A percentile compares a stretch with the other conserved stretches of the same genome.
Evolutionary conservation across 2,797 vertebrate species (phyloP).

Genomic region (Ptychadena robeensis): DNA sequence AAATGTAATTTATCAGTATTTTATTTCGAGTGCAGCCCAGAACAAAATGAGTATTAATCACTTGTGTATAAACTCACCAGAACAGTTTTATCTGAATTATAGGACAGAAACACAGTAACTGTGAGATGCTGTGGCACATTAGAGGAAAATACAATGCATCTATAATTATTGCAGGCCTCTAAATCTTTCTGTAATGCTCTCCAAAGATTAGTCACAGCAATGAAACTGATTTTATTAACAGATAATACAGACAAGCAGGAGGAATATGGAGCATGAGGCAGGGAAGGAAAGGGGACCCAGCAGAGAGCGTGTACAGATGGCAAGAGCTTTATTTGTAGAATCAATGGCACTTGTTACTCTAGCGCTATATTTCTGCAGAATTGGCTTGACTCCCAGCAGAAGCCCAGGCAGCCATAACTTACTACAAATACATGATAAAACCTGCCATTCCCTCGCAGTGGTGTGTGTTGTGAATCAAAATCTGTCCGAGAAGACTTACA

Average conservation of each 20-base stretch:
- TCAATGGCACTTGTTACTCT: conserved; percentile 52
- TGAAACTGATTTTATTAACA: conserved; percentile 49
- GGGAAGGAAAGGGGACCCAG: conserved; percentile 7
- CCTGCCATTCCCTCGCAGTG: background rate
- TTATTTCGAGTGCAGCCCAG: background rate
- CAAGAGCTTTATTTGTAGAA: conserved; percentile 50
- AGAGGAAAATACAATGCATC: conserved; percentile 31
- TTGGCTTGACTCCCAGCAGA: conserved; percentile 52
- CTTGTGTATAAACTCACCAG: conserved; percentile 14
- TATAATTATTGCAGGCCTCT: conserved; percentile 33
- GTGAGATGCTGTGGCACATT: conserved; percentile 9
- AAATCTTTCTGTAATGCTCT: conserved; percentile 45
- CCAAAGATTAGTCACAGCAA: conserved; percentile 43
- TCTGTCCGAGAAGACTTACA: conserved; percentile 17
- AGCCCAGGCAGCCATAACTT: conserved; percentile 39
- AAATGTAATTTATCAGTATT: background rate
- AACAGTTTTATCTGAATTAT: background rate
- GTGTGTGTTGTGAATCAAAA: conserved; percentile 27
- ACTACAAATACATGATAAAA: conserved; percentile 33
- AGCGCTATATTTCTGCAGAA: conserved; percentile 41
- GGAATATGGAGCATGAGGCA: conserved; percentile 3
- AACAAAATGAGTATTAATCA: conserved; percentile 18
- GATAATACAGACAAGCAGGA: conserved; percentile 30
- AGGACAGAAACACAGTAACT: conserved; percentile 19
- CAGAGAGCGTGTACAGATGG: conserved; percentile 31